Percentiles rank a stretch among this genome's conserved stretches.
These are phyloP conservation scores for Ciconia nigra DNA, from an alignment of 2,797 vertebrate species.

Conservation along the genomic window DNA sequence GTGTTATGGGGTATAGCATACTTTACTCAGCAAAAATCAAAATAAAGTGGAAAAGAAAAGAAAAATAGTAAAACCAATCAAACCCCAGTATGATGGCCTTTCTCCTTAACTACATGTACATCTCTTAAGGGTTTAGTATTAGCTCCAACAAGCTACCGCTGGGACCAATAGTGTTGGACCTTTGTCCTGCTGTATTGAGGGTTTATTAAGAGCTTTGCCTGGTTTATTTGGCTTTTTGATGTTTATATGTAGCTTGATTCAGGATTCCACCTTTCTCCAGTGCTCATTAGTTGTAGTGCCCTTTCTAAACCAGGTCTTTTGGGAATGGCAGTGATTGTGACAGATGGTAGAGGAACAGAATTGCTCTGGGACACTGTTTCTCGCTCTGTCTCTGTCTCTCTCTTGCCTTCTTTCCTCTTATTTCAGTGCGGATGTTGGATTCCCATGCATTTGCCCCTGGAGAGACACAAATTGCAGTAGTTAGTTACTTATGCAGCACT, in stretches of 20 bases:
- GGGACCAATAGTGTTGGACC: slow-evolving; percentile 51
- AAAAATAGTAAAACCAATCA: neutral
- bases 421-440: slow-evolving; percentile 66
- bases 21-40: neutral
- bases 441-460: slow-evolving; percentile 71
- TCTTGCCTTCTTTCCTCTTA: slow-evolving; percentile 26
- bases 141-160: neutral
- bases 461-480: slow-evolving; percentile 69
- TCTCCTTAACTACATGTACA: neutral
- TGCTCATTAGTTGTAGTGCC: slow-evolving; percentile 68
- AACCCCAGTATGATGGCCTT: neutral
- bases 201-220: slow-evolving; percentile 58
- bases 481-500: slow-evolving; percentile 65
- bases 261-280: slow-evolving; percentile 58
- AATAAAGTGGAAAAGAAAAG: neutral
- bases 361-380: slow-evolving; percentile 58
- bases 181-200: slow-evolving; percentile 54
- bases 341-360: slow-evolving; percentile 73
- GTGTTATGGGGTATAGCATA: neutral
- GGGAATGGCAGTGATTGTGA: slow-evolving; percentile 69
- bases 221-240: slow-evolving; percentile 53
- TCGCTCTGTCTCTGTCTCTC: slow-evolving; percentile 47
- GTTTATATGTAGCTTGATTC: slow-evolving; percentile 70
- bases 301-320: slow-evolving; percentile 72
- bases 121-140: slow-evolving; percentile 39